Base-by-base conservation (phyloP, 2,888 invertebrate genomes). In the Pandemis corylana region DNA sequence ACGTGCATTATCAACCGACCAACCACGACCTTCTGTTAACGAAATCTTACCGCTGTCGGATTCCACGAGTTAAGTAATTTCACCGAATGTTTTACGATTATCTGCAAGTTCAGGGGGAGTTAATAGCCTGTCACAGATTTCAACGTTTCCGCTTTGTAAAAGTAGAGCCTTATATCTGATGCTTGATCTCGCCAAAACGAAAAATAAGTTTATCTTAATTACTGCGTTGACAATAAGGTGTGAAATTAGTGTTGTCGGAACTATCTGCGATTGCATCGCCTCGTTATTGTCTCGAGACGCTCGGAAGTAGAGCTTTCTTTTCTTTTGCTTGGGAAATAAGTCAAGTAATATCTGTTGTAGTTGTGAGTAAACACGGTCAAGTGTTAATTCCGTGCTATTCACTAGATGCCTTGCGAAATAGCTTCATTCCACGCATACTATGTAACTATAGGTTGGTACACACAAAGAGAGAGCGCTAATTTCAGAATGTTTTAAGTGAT, bases 291-390 rank as follows among this genome's bases (percentile, higher is more conserved):
- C 85, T 77, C 76, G 80, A 82, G 81, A 83, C 79, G 81, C 84
- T 86, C 81, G 80, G 81, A 90, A 88, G 86, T 89, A 77, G 89
- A 83, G 81, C 88, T 88, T 80, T 68, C 76, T 84, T 90, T 91
- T 92, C 89, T 91, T 90, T 88, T 80, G 82, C 90, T 84, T 91
- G 92, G 89, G 91, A 92, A 92, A 88, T 87, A 83, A 90, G 82
- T 81, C 87, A 80, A 77, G 78, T 65, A 74, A 75, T 70, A 75
- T 77, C 78, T 81, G 79, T 78, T 36, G 3, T 36, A 36, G 28
- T 4, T 82, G 78, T 79, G 79, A 76, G 80, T 79, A 78, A 80
- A 80, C 79, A 77, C 74, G 79, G 77, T 74, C 77, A 77, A 72
- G 66, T 75, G 68, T 49, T 75, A n/a, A 67, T 67, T 64, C 51